Evolutionary conservation across 2,888 invertebrate species (phyloP), one percentile per base, ranked within the genome.

Genomic region (Phoenoteleia sp.): DNA sequence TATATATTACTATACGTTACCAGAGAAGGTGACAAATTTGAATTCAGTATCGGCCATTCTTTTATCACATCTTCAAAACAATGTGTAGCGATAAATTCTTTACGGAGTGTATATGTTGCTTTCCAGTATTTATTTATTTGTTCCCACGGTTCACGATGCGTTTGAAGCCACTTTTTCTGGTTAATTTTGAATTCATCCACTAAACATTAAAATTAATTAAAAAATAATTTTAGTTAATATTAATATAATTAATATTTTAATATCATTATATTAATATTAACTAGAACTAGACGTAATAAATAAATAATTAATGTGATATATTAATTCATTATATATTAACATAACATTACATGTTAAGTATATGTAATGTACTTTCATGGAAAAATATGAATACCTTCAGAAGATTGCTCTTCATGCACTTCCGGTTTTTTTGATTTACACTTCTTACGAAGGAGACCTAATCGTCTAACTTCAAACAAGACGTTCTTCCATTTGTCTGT

Each of bases 1-100:
- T n/a, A n/a, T n/a, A n/a, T n/a, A n/a, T n/a, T n/a, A n/a, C n/a
- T 36, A 60, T 13, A 42, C 11, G 2, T 76, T 49, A 82, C 81
- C 54, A 82, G 64, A 56, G 60, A 29, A 3, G 52, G 56, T 7
- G 56, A 56, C 42, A 62, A 23, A 13, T 60, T 42, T 0, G 76
- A 56, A 9, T 58, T 64, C 13, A 82, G 64, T 39, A 82, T 76
- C 17, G 81, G 81, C 81, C 76, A 82, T 23, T 82, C 81, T 29
- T 39, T n/a, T 2, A 81, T 9, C 23, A 81, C 25, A 27, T 66
- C 23, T 7, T 66, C 52, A 17, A 74, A 29, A 21, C n/a, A 60
- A 39, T 67, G 47, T 25, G 1, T 11, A 7, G 0, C 4, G 36
- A 58, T 36, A 19, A 1, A 33, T 33, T 33, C 17, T 9, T 23